Evolutionary conservation across 2,113 vertebrate species (phyloP), one percentile per base, ranked within the genome.

Genomic region (Eurystomus gularis): DNA sequence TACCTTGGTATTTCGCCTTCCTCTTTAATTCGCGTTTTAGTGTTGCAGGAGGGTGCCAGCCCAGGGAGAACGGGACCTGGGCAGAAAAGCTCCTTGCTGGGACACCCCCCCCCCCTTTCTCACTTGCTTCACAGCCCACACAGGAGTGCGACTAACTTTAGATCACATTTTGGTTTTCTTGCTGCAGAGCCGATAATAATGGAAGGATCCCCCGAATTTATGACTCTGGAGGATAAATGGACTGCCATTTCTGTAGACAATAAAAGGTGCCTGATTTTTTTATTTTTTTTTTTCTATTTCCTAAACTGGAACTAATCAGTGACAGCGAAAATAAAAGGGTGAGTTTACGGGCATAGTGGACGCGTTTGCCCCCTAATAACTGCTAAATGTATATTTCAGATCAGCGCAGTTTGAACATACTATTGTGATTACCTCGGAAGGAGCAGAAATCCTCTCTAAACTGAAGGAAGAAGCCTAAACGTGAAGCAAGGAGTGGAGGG

Each of bases 341-440:
- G 82, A 86, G 46, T 90, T 87, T 60, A 61, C 7, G 3, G 60
- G 49, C 6, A 3, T 65, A 40, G 9, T 39, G 48, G 40, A 70
- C 17, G 3, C 7, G 0, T 52, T 60, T 90, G 51, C 70, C 66
- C 94, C 19, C 54, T 97, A 88, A 96, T 97, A 73, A 93, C 83
- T 23, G 29, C 76, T 70, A 82, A 91, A 95, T 98, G 93, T 98
- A 95, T 98, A 23, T 98, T 99, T 98, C 98, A 99, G 98, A 97
- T 97, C 98, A 18, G 99, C 99, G n/a, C 98, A 98, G 97, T 99
- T 99, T 92, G 99, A 99, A 88, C 99, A 99, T 96, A 99, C 99
- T 3, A 89, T 99, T 80, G 98, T 99, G 84, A 98, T 99, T 97
- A 99, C 98, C 23, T 97, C 98, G 21, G 79, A 98, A n/a, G 99